phyloP scores from a whole-genome alignment of 2,113 vertebrate genomes.

The Ictalurus punctatus region DNA sequence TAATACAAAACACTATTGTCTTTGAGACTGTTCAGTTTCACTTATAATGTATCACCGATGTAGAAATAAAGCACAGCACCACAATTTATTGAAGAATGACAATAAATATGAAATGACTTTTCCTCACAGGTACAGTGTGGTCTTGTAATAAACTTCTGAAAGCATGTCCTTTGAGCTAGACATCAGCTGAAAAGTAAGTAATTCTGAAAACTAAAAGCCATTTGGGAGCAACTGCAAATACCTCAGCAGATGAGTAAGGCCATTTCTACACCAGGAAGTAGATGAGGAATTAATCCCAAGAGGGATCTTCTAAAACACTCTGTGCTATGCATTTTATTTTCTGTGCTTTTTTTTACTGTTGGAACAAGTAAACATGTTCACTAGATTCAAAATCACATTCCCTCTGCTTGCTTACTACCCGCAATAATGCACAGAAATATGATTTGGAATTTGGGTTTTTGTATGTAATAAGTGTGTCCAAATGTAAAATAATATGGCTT shows the following conservation, averaged over 20 bases:
- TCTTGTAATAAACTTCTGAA: background rate
- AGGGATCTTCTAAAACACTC: conserved; percentile 5
- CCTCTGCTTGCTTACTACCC: background rate
- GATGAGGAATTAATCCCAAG: conserved; percentile 2
- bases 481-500: background rate
- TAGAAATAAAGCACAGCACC: background rate
- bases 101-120: conserved; percentile 12
- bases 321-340: background rate
- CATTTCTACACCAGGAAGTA: conserved; percentile 3
- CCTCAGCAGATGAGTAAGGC: background rate
- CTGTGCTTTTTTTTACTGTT: background rate
- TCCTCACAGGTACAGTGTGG: background rate
- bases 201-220: background rate
- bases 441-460: background rate
- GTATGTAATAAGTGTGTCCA: background rate
- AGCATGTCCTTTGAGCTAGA: background rate
- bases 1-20: background rate
- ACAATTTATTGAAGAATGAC: background rate
- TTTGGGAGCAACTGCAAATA: background rate
- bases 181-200: conserved; percentile 3
- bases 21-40: background rate
- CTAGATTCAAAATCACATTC: conserved; percentile 8
- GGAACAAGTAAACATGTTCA: conserved; percentile 7
- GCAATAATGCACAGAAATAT: background rate
- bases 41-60: background rate